These are phyloP conservation scores for Leucopternis melanops DNA, from an alignment of 2,113 vertebrate genomes.

Conservation along the genomic window DNA sequence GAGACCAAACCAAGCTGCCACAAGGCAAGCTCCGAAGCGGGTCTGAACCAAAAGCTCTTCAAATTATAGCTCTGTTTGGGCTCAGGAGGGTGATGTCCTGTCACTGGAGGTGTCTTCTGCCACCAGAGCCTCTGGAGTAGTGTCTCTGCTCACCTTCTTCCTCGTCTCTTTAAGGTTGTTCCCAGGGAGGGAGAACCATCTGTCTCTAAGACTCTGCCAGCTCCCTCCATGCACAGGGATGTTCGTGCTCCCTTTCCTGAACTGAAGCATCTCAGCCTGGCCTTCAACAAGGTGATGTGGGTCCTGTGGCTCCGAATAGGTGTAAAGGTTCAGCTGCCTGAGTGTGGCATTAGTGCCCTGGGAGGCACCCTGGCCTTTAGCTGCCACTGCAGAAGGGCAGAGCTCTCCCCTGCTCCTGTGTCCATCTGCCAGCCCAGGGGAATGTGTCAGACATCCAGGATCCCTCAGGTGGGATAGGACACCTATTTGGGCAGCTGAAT, in stretches of 20 bases:
- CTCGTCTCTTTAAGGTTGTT: background rate
- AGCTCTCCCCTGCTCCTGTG: background rate
- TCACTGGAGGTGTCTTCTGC: background rate
- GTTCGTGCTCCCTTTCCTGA: conserved; percentile 72
- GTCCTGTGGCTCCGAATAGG: background rate
- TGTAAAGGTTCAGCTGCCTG: background rate
- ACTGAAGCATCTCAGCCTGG: conserved; percentile 78
- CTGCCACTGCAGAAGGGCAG: background rate
- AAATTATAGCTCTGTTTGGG: background rate
- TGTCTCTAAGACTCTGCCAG: background rate
- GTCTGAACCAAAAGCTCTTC: background rate
- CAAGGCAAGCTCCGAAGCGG: fast-evolving
- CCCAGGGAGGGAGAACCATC: background rate
- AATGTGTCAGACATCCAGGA: background rate
- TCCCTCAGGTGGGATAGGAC: background rate
- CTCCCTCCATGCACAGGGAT: background rate
- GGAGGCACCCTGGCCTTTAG: background rate
- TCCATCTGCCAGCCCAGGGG: background rate
- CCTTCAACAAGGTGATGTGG: conserved; percentile 80
- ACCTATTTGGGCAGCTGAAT: background rate
- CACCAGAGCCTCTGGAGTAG: background rate
- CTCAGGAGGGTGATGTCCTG: background rate
- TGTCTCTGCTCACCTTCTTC: background rate
- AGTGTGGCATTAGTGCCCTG: background rate
- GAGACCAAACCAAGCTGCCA: background rate